Evolutionary conservation across 2,888 invertebrate genomes (phyloP).

Genomic region (Cremastobaeus sp.): DNA sequence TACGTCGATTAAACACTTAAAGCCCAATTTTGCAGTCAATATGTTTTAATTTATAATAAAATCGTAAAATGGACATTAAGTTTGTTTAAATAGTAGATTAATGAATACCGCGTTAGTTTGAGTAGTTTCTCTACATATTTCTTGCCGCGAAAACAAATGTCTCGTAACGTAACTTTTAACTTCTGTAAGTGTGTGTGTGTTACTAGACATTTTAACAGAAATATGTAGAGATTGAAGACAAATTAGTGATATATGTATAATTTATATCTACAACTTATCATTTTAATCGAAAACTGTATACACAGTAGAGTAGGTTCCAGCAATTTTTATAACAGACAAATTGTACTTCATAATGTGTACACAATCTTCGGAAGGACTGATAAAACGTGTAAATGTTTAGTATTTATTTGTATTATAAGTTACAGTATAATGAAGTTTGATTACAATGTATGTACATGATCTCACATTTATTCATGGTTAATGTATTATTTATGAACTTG

Average conservation of each 20-base stretch:
- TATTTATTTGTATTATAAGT: slow-evolving; percentile 46
- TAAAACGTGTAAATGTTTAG: slow-evolving; percentile 47
- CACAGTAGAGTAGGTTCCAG: slow-evolving; percentile 33
- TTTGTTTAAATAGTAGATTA: slow-evolving; percentile 5
- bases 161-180: background rate
- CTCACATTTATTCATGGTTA: slow-evolving; percentile 23
- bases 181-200: background rate
- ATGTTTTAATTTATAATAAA: slow-evolving; percentile 26
- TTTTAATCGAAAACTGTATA: slow-evolving; percentile 20
- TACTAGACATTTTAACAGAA: background rate
- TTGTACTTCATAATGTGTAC: slow-evolving; percentile 46
- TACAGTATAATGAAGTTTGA: slow-evolving; percentile 47
- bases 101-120: slow-evolving; percentile 10
- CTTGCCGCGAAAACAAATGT: slow-evolving; percentile 4
- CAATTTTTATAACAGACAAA: slow-evolving; percentile 46
- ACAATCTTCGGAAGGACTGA: slow-evolving; percentile 46
- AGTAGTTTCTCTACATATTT: slow-evolving; percentile 39
- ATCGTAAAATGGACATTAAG: slow-evolving; percentile 7
- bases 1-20: background rate
- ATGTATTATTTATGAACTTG: too few relatives aligned
- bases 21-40: slow-evolving; percentile 5
- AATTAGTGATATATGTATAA: slow-evolving; percentile 25
- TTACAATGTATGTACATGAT: slow-evolving; percentile 43
- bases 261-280: slow-evolving; percentile 5
- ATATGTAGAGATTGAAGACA: slow-evolving; percentile 20